phyloP scores from a whole-genome alignment of 2,888 invertebrate genomes.

The Strigamia crassipes region DNA sequence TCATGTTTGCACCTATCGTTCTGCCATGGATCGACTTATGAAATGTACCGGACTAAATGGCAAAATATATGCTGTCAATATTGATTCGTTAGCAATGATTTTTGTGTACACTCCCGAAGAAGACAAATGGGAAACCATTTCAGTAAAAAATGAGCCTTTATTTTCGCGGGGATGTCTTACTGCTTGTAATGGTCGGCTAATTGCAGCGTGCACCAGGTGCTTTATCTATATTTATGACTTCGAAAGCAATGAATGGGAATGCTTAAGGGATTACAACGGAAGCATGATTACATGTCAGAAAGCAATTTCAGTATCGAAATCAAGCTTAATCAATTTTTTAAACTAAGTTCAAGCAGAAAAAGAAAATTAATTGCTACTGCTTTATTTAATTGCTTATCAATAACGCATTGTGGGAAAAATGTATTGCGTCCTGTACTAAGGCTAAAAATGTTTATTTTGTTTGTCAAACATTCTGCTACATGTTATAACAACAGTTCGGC shows the following conservation, averaged over 20 bases:
- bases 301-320: background rate
- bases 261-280: background rate
- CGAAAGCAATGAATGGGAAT: background rate
- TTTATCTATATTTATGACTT: background rate
- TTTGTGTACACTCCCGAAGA: background rate
- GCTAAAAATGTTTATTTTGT: too few species aligned
- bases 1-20: background rate
- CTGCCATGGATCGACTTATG: background rate
- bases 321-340: too few species aligned
- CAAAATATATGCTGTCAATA: background rate
- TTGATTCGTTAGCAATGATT: background rate
- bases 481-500: too few species aligned
- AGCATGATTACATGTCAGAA: background rate
- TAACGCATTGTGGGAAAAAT: too few species aligned
- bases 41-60: background rate
- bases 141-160: background rate
- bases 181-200: background rate
- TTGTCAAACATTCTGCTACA: too few species aligned
- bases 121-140: background rate
- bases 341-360: too few species aligned
- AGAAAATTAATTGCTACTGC: too few species aligned
- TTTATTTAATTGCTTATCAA: too few species aligned
- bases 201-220: background rate
- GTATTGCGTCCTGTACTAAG: too few species aligned
- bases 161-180: background rate